Conservation (phyloP, 1,140 invertebrate genomes). For the Ceratoteleas bidentatus region DNA sequence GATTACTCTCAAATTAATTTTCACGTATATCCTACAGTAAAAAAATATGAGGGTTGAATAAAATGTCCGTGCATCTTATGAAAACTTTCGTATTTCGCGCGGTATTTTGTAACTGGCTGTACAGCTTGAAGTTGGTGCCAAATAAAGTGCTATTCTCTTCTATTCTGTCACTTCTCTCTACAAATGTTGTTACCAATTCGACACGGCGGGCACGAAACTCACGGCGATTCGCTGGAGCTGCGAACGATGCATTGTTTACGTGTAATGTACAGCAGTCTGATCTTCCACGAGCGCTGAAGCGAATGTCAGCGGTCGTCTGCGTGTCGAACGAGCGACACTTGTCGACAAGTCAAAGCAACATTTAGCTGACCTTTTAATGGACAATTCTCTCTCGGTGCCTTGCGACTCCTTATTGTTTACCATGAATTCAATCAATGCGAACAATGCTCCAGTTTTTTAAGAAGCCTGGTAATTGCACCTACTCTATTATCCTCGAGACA, state of each 20-base stretch:
- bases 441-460: conserved; percentile 81
- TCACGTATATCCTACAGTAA: no score
- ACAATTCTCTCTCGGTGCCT: conserved; percentile 33
- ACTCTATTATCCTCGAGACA: no score
- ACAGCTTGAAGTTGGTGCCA: no score
- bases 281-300: neutral
- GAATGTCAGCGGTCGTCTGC: conserved; percentile 11
- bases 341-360: conserved; percentile 28
- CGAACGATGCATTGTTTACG: conserved; percentile 31
- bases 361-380: conserved; percentile 49
- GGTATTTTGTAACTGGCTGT: no score
- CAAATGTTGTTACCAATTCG: conserved; percentile 32
- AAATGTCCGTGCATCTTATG: no score
- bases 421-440: conserved; percentile 71
- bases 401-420: conserved; percentile 66
- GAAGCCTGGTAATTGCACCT: conserved; percentile 76
- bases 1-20: no score
- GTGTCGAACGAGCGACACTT: conserved; percentile 3
- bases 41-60: no score
- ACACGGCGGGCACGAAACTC: conserved; percentile 21
- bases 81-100: no score
- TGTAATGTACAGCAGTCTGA: conserved; percentile 2
- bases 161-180: neutral
- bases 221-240: conserved; percentile 24
- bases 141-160: neutral